A percentile compares a stretch with the other conserved stretches of the same genome.
Evolutionary conservation across 2,888 invertebrate genomes (phyloP).

Genomic region (Erpobdella octoculata): DNA sequence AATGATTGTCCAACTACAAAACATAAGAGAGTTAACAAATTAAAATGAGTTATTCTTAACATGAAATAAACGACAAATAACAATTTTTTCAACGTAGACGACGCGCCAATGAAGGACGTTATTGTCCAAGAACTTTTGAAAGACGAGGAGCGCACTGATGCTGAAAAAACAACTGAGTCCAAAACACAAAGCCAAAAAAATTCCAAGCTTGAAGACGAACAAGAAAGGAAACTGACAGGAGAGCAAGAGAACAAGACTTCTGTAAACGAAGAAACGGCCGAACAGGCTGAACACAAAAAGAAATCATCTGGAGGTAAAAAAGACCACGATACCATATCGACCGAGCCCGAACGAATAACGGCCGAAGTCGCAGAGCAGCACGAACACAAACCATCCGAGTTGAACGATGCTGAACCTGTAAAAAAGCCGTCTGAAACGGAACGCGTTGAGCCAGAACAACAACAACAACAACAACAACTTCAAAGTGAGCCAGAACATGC

Average conservation of each 20-base stretch:
- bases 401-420: not conserved
- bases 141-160: not conserved
- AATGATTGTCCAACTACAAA: too few relatives aligned
- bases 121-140: not conserved
- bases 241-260: not conserved
- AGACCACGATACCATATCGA: not conserved
- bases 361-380: not conserved
- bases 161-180: not conserved
- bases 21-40: too few relatives aligned
- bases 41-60: too few relatives aligned
- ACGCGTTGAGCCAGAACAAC: constrained; percentile 17
- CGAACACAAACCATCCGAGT: not conserved
- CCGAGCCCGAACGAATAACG: not conserved
- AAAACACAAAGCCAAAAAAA: not conserved
- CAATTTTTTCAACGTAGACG: too few relatives aligned
- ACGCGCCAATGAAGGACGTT: not conserved
- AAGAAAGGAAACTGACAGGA: not conserved
- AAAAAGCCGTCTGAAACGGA: constrained; percentile 33
- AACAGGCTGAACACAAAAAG: not conserved
- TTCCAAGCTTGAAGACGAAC: not conserved
- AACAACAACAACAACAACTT: too few relatives aligned
- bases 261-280: not conserved
- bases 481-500: too few relatives aligned
- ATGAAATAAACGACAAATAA: too few relatives aligned
- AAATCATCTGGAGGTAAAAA: not conserved